Evolutionary conservation across 2,113 vertebrate species (phyloP), one percentile per base, ranked within the genome.

Genomic region (Xyliphius kryptos): DNA sequence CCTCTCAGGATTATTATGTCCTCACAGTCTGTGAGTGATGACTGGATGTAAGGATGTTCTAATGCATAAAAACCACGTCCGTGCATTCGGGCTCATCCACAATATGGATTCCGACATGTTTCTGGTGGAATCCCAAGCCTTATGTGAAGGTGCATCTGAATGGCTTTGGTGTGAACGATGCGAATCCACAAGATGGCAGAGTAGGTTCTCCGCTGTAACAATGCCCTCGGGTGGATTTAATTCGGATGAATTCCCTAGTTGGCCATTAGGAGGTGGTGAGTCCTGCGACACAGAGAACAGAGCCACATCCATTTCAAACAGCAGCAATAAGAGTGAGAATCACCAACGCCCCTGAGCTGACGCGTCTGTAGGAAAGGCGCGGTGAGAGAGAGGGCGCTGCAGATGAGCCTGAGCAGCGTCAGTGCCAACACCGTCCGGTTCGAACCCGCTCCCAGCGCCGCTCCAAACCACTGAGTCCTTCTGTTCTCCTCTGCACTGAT

Each of bases 301-400:
- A 6, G 12, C 62, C 72, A 57, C 62, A 49, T 72, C 69, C 64
- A 63, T 58, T 67, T 16, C 53, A 67, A 50, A 46, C 12, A 15
- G 43, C 63, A 65, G 69, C 70, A 75, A 67, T 73, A 82, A 81
- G 76, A 79, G 63, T 77, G 79, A 82, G 74, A 59, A 81, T 80
- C 78, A 85, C 80, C 83, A 84, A 77, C 86, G 86, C 87, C 87
- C 85, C 83, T 66, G 70, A 75, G 71, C 7, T 32, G 26, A 32
- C 26, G 67, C 21, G 48, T 40, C 52, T 61, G 65, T 77, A 84
- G 82, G 84, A 88, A 86, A 84, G 82, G 65, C 79, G 36, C 44
- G 52, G 62, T 73, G 74, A 61, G 64, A 67, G 17, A 64, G 61
- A 74, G 64, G 52, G 69, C 54, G 64, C 68, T 38, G 36, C 74